phyloP scores from a whole-genome alignment of 2,797 vertebrate genomes.

The Nothura maculosa region DNA sequence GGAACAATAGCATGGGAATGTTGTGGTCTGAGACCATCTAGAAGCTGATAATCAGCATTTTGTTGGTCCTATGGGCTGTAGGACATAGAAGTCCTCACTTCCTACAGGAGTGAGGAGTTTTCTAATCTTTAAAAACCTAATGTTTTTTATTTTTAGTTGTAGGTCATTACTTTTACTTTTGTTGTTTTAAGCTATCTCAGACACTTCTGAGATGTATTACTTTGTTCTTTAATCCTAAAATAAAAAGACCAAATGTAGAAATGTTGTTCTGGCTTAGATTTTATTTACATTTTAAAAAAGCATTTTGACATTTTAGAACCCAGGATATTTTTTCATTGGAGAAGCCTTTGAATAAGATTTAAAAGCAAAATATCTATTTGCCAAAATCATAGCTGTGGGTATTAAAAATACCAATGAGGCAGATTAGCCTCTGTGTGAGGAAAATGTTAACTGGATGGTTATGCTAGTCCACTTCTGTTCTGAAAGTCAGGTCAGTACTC shows the following conservation, averaged over 20 bases:
- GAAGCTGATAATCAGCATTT: not conserved
- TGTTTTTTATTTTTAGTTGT: not conserved
- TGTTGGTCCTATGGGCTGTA: accelerated
- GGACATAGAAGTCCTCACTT: no score
- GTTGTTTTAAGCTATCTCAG: constrained; percentile 17
- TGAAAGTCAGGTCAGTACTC: constrained; percentile 34
- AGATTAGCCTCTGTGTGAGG: not conserved
- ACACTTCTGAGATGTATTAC: not conserved
- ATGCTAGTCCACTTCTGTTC: constrained; percentile 14
- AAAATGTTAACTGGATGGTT: not conserved
- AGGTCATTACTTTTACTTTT: not conserved
- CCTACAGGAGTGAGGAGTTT: not conserved
- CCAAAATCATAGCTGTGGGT: not conserved
- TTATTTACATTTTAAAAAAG: constrained; percentile 35
- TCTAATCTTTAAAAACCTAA: not conserved
- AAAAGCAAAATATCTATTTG: not conserved
- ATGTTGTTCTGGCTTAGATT: not conserved
- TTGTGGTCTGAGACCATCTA: not conserved
- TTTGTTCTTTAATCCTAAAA: constrained; percentile 6
- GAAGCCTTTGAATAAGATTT: not conserved
- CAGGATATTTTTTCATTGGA: constrained; percentile 27
- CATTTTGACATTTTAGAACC: constrained; percentile 8
- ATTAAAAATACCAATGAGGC: not conserved
- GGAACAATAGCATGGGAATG: not conserved
- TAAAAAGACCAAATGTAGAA: not conserved